A percentile compares a stretch with the other conserved stretches of the same genome.
Evolutionary conservation across 2,797 vertebrate genomes (phyloP).

Genomic region (Hemitrygon akajei): DNA sequence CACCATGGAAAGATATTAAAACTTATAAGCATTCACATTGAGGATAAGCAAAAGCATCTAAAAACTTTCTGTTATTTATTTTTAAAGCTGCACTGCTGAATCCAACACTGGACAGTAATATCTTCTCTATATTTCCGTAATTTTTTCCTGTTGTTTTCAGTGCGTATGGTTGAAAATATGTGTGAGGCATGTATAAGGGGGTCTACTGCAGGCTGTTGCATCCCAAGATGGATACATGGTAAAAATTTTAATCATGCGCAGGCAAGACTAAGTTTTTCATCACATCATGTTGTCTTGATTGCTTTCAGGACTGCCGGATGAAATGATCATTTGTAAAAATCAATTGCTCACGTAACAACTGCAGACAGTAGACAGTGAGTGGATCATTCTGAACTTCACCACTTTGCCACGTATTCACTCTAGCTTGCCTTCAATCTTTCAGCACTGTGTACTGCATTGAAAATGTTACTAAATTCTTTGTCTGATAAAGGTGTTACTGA

Average conservation of each 20-base stretch:
- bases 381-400: neutral
- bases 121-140: neutral
- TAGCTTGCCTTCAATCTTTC: neutral
- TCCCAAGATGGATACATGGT: neutral
- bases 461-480: neutral
- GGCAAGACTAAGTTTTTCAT: neutral
- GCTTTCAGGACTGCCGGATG: neutral
- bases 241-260: neutral
- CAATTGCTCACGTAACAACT: neutral
- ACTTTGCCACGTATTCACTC: neutral
- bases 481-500: neutral
- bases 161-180: neutral
- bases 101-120: neutral
- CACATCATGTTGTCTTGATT: neutral
- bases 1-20: neutral
- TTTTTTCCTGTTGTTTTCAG: neutral
- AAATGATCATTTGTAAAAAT: neutral
- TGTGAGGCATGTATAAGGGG: neutral
- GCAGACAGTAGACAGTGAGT: neutral
- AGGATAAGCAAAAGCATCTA: neutral
- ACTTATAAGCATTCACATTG: neutral
- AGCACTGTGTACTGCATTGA: neutral
- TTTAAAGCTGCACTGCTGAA: neutral
- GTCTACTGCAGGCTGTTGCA: neutral
- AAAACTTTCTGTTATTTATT: neutral